Evolutionary conservation across 2,888 invertebrate genomes (phyloP), one percentile per base, ranked within the genome.

Genomic region (Leucophenga montana): DNA sequence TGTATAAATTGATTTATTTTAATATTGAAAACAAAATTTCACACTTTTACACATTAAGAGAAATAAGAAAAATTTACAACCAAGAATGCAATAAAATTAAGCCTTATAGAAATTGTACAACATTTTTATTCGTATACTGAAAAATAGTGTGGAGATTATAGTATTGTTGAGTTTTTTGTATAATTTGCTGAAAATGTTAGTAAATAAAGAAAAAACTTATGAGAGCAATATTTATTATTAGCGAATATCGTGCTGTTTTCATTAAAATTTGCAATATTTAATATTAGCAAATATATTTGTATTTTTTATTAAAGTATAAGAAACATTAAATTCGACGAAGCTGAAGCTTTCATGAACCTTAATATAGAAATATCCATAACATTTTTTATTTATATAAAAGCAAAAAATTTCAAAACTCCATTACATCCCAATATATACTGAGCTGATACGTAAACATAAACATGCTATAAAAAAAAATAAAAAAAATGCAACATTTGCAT

Each of bases 211-310:
- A 1, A 50, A 64, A 8, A 48, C 31, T 11, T 33, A 18, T 39
- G 20, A 64, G 27, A 46, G 62, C 62, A 64, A 64, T 64, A 64
- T 64, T 64, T 48, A 64, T 64, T 33, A 46, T 44, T 44, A 44
- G 20, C 44, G 44, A 62, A 62, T n/a, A n/a, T n/a, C n/a, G n/a
- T n/a, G n/a, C n/a, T n/a, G n/a, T n/a, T n/a, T n/a, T n/a, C n/a
- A n/a, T n/a, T n/a, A n/a, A n/a, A n/a, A n/a, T n/a, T n/a, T n/a
- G 62, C 62, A 64, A 64, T 64, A 64, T 64, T 64, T 48, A 64
- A 48, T 33, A 46, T 44, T 44, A 44, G 20, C 44, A 44, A 62
- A 62, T 56, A 11, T 9, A 20, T 56, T 2, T 22, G 22, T 16
- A 0, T 22, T 56, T 22, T 56, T 20, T 20, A 22, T 56, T 56